Conservation (phyloP, 2,888 invertebrate genomes). For the Onchidella celtica region DNA sequence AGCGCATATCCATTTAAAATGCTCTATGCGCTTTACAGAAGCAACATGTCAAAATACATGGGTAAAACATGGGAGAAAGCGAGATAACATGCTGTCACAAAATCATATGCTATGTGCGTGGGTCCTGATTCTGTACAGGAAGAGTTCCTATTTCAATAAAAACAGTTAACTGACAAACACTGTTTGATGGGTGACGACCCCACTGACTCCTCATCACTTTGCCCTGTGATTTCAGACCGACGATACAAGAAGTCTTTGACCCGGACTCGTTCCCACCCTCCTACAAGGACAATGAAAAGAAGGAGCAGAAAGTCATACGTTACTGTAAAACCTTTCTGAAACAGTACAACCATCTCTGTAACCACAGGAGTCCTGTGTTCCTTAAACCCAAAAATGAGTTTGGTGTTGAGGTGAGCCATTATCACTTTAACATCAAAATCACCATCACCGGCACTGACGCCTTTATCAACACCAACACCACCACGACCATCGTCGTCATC, state of each 20-base stretch:
- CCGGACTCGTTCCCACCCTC: conserved; percentile 24
- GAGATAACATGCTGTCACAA: conserved; percentile 10
- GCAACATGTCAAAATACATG: too few species aligned
- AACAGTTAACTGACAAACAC: too few species aligned
- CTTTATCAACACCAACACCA: not conserved
- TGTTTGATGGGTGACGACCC: too few species aligned
- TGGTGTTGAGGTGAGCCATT: conserved; percentile 24
- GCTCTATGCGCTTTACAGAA: too few species aligned
- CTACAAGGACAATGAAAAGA: conserved; percentile 38
- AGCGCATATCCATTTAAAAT: too few species aligned
- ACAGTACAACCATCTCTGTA: conserved; percentile 41
- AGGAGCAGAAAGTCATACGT: conserved; percentile 31
- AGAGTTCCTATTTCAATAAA: too few species aligned
- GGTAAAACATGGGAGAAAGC: too few species aligned
- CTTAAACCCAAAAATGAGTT: conserved; percentile 41
- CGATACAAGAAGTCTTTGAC: not conserved
- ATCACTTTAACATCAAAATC: not conserved
- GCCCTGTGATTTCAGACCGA: conserved; percentile 7
- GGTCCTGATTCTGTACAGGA: too few species aligned
- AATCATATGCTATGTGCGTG: too few species aligned
- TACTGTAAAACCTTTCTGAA: conserved; percentile 28
- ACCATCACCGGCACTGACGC: not conserved
- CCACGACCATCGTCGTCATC: not conserved
- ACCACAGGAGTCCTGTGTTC: conserved; percentile 27
- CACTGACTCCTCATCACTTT: too few species aligned